Conservation (phyloP, 1,140 invertebrate genomes). For the Drepana arcuata region DNA sequence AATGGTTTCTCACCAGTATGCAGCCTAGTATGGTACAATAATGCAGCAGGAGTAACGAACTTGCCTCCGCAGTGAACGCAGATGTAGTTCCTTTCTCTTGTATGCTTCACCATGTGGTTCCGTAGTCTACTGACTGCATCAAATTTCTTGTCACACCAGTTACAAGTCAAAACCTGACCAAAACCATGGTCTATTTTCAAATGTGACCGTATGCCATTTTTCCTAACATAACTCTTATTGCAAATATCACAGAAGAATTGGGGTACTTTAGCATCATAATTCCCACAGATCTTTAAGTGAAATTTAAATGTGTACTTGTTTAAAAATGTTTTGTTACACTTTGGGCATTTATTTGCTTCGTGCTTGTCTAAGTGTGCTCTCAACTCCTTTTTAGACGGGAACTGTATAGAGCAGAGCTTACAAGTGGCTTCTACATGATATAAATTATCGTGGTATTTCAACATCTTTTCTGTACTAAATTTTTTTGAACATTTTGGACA, state of each 20-base stretch:
- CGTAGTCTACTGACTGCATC: neutral
- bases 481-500: neutral
- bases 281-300: neutral
- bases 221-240: neutral
- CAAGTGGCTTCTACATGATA: neutral
- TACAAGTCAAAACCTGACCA: neutral
- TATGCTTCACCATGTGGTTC: neutral
- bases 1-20: neutral
- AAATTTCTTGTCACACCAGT: neutral
- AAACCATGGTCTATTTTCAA: neutral
- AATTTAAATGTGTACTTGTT: neutral
- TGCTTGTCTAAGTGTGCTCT: neutral
- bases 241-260: neutral
- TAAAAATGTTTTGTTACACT: neutral
- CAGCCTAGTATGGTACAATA: neutral
- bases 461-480: neutral
- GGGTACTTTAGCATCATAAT: constrained; percentile 7
- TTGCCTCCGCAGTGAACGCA: neutral
- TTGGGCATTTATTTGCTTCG: neutral
- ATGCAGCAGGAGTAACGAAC: neutral
- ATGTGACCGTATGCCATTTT: neutral
- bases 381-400: neutral
- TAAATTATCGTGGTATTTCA: neutral
- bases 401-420: neutral
- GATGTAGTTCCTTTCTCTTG: neutral